phyloP scores from a whole-genome alignment of 2,113 vertebrate genomes.

The Cebidichthys violaceus region DNA sequence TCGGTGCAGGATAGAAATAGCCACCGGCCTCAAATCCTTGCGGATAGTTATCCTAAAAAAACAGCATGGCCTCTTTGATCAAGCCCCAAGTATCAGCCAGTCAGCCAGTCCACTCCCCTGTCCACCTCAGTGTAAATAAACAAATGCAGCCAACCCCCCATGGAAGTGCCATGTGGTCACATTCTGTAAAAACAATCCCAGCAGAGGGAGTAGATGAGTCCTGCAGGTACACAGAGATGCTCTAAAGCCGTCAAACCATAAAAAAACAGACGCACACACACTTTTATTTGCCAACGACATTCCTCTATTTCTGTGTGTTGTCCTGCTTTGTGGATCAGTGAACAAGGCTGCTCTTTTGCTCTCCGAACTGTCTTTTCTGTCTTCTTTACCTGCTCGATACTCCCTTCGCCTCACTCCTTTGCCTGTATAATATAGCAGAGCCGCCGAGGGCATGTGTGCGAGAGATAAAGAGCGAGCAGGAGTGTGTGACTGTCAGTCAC shows the following conservation, averaged over 20 bases:
- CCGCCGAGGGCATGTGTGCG: constrained; percentile 2
- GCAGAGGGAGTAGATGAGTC: constrained; percentile 41
- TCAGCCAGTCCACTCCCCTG: neutral
- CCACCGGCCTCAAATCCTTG: constrained; percentile 25
- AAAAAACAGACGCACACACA: constrained; percentile 1
- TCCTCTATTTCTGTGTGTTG: constrained; percentile 12
- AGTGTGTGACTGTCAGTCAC: constrained; percentile 37
- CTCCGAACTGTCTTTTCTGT: constrained; percentile 28
- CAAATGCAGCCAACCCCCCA: constrained; percentile 11
- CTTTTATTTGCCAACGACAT: constrained; percentile 15
- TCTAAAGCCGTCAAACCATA: constrained; percentile 15
- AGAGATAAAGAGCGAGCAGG: constrained; percentile 14
- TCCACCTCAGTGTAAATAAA: constrained; percentile 38
- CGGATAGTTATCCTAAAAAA: constrained; percentile 18
- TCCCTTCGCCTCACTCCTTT: constrained; percentile 15
- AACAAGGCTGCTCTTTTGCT: constrained; percentile 18
- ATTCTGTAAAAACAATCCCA: constrained; percentile 28
- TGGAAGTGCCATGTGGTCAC: constrained; percentile 15
- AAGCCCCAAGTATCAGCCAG: neutral
- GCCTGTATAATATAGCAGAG: constrained; percentile 20
- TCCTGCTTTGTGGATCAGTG: constrained; percentile 38
- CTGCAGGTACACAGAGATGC: neutral
- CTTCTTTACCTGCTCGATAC: neutral
- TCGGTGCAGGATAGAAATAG: constrained; percentile 4
- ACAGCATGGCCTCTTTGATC: constrained; percentile 39